A percentile compares a stretch with the other conserved stretches of the same genome.
These are phyloP conservation scores for Palythoa grandiflora DNA, from an alignment of 92 coral and sea anemone species.

Conservation along the genomic window DNA sequence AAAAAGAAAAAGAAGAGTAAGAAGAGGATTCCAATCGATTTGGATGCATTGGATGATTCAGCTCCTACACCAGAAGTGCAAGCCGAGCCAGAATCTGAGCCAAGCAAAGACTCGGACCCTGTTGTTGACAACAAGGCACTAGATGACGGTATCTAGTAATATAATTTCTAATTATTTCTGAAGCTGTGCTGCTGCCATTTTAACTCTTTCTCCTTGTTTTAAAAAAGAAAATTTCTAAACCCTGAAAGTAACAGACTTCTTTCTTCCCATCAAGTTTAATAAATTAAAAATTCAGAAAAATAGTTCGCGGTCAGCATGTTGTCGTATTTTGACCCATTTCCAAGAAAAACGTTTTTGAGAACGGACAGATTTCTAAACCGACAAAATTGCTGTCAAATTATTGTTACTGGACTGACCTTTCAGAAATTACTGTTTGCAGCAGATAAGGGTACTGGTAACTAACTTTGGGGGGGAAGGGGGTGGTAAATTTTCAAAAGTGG, in stretches of 20 bases:
- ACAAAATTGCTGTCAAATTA: background rate
- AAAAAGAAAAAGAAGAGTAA: conserved; percentile 96
- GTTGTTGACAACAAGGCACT: conserved; percentile 58
- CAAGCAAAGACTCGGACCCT: conserved; percentile 39
- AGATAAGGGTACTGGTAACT: background rate
- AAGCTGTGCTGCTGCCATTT: background rate
- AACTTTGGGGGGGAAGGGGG: too few relatives aligned
- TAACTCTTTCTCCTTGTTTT: background rate
- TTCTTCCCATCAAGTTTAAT: too few relatives aligned
- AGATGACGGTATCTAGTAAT: conserved; percentile 55
- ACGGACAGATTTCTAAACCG: background rate
- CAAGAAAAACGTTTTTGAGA: too few relatives aligned
- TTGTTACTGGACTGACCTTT: background rate
- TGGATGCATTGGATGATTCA: conserved; percentile 81
- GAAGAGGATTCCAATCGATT: conserved; percentile 83
- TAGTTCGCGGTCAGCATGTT: too few relatives aligned
- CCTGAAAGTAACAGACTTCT: too few relatives aligned
- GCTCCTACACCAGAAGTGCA: conserved; percentile 61
- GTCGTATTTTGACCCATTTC: too few relatives aligned
- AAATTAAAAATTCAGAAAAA: too few relatives aligned
- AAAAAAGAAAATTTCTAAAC: too few relatives aligned
- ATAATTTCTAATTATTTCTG: background rate
- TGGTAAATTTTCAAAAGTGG: too few relatives aligned
- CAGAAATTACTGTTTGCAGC: background rate
- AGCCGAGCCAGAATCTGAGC: conserved; percentile 63